Conservation (phyloP, 2,888 invertebrate genomes). For the Perithous albicinctus region DNA sequence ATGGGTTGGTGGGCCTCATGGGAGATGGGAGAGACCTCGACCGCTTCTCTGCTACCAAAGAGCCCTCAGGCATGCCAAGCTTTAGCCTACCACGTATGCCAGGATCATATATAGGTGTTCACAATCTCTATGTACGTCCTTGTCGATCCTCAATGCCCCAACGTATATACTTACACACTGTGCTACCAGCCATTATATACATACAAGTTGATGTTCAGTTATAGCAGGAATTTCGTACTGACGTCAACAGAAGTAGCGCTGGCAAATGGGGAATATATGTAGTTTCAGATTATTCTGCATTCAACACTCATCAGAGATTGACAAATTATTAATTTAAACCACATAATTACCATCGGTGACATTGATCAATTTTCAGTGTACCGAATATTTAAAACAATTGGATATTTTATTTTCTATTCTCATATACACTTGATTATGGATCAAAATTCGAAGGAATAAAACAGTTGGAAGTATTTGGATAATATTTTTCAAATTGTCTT, state of each 20-base stretch:
- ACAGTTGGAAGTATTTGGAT: too few relatives aligned
- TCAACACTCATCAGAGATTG: background rate
- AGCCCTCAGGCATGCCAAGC: conserved; percentile 41
- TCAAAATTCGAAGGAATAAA: too few relatives aligned
- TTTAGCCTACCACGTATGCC: conserved; percentile 18
- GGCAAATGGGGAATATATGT: background rate
- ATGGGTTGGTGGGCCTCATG: conserved; percentile 47
- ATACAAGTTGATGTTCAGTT: background rate
- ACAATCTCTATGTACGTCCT: conserved; percentile 33
- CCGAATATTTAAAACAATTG: too few relatives aligned
- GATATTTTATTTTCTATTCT: too few relatives aligned
- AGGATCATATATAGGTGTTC: conserved; percentile 31
- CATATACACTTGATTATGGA: too few relatives aligned
- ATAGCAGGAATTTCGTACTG: background rate
- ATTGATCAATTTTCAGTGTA: too few relatives aligned
- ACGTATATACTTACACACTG: conserved; percentile 11
- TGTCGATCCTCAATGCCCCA: conserved; percentile 26
- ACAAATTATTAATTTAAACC: background rate
- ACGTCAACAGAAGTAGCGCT: background rate
- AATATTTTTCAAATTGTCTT: too few relatives aligned
- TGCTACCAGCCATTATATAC: background rate
- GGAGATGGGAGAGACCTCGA: conserved; percentile 44
- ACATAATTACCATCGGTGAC: too few relatives aligned
- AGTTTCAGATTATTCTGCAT: background rate
- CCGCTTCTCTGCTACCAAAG: conserved; percentile 31